Percentiles rank a stretch among this genome's conserved stretches.
These are phyloP conservation scores for Sisyra nigra DNA, from an alignment of 2,888 invertebrate genomes.

Conservation along the genomic window DNA sequence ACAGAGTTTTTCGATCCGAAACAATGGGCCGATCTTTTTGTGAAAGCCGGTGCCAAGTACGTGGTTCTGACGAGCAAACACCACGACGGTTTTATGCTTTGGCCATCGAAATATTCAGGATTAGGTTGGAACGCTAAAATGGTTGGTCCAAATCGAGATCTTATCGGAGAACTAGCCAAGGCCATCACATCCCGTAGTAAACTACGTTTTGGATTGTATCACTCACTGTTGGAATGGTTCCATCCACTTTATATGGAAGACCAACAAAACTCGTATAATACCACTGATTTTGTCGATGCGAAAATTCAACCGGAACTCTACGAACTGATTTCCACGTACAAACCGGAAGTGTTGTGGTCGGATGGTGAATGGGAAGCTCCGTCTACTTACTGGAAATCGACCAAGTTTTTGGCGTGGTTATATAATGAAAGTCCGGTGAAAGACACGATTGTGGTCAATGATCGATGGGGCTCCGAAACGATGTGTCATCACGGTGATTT, in stretches of 20 bases:
- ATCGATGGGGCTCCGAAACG: slow-evolving; percentile 76
- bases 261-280: slow-evolving; percentile 42
- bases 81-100: slow-evolving; percentile 72
- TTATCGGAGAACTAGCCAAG: slow-evolving; percentile 35
- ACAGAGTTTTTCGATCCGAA: slow-evolving; percentile 78
- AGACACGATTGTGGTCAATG: slow-evolving; percentile 79
- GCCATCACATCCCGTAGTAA: slow-evolving; percentile 12
- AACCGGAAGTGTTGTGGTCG: slow-evolving; percentile 75
- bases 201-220: slow-evolving; percentile 68
- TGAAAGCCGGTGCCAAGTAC: slow-evolving; percentile 77
- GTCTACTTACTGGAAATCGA: slow-evolving; percentile 69
- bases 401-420: slow-evolving; percentile 79
- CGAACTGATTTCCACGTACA: slow-evolving; percentile 52
- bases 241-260: slow-evolving; percentile 66
- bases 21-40: slow-evolving; percentile 70
- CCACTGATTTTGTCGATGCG: slow-evolving; percentile 45
- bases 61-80: slow-evolving; percentile 76
- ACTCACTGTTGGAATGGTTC: slow-evolving; percentile 79
- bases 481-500: slow-evolving; percentile 80
- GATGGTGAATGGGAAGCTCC: slow-evolving; percentile 91
- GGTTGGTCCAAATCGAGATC: slow-evolving; percentile 58
- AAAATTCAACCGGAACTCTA: slow-evolving; percentile 71
- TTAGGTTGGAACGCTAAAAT: slow-evolving; percentile 77
- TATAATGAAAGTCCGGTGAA: slow-evolving; percentile 85
- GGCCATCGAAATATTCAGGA: slow-evolving; percentile 55